Base-by-base conservation (phyloP, 2,113 vertebrate species). In the Potamarius usumacintae region DNA sequence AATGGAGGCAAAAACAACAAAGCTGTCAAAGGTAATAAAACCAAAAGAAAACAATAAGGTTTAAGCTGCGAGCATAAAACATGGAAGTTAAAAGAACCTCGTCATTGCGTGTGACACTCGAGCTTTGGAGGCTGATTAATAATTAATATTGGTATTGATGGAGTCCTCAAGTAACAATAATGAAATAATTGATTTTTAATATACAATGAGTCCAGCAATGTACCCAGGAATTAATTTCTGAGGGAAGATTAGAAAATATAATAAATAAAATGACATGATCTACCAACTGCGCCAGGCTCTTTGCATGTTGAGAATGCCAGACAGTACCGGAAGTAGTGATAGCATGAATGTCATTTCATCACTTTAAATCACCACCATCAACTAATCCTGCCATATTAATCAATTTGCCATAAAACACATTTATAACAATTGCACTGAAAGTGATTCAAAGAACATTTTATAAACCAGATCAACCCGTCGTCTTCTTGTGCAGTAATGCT, bases 121-220 rank as follows among this genome's bases (percentile, higher is more conserved):
- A 76, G 42, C 72, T 52, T 52, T 76, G 20, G 72, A 10, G 69
- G 30, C 69, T 48, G 72, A 76, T 50, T 17, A 52, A 50, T 52
- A 76, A 76, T 76, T 76, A 12, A 76, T 25, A 76, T 25, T 25
- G 72, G 72, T 76, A 76, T 76, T 76, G 48, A 76, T 76, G 42
- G 4, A 20, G 22, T 42, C 50, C 72, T 50, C 48, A 27, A 25
- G 18, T 74, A 50, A 74, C 71, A 74, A 48, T 74, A 48, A 74
- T 74, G 8, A 48, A 74, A 22, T 72, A 20, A 42, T 72, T 20
- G 42, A 74, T 50, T 50, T 42, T 42, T 42, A 74, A 74, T 74
- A 50, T 17, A 22, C 42, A 71, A 34, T 34, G 42, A 69, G 30
- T 18, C 15, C 48, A 25, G 20, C 25, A 50, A 10, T 2, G 0